phyloP scores from a whole-genome alignment of 2,797 vertebrate genomes.

The Phoxinus dragarum region DNA sequence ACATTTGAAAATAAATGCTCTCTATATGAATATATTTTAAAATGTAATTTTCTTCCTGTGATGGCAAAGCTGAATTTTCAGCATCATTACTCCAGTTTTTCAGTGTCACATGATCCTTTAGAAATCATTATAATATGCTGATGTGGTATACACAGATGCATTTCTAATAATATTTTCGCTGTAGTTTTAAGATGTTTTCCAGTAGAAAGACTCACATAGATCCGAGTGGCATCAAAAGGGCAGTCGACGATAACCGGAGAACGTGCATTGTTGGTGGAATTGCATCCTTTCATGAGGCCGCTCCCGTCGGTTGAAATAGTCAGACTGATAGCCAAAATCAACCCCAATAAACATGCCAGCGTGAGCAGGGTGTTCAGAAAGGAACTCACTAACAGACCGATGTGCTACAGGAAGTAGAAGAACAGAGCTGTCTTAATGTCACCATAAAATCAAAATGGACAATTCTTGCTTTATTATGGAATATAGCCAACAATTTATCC shows the following conservation, averaged over 20 bases:
- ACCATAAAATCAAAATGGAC: background rate
- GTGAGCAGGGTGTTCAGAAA: slow-evolving; percentile 86
- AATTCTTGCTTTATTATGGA: background rate
- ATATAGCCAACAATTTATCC: background rate
- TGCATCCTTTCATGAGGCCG: slow-evolving; percentile 85
- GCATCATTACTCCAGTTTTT: background rate
- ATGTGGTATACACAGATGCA: background rate
- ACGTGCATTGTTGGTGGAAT: slow-evolving; percentile 77
- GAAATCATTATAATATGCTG: background rate
- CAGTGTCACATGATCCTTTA: background rate
- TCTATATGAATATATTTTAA: too few relatives aligned
- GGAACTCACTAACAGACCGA: slow-evolving; percentile 81
- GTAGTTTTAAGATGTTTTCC: background rate
- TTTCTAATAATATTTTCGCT: background rate
- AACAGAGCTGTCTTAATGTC: background rate
- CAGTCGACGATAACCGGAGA: slow-evolving; percentile 80
- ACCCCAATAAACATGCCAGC: slow-evolving; percentile 82
- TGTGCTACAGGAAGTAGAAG: slow-evolving; percentile 78
- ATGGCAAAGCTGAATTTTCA: background rate
- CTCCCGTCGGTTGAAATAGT: slow-evolving; percentile 81
- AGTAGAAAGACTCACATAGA: slow-evolving; percentile 84
- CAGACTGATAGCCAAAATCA: slow-evolving; percentile 84
- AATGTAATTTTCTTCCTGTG: too few relatives aligned
- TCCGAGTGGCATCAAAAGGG: slow-evolving; percentile 91
- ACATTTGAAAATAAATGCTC: background rate